Base-by-base conservation (phyloP, 2,797 vertebrate species). In the Esox lucius region DNA sequence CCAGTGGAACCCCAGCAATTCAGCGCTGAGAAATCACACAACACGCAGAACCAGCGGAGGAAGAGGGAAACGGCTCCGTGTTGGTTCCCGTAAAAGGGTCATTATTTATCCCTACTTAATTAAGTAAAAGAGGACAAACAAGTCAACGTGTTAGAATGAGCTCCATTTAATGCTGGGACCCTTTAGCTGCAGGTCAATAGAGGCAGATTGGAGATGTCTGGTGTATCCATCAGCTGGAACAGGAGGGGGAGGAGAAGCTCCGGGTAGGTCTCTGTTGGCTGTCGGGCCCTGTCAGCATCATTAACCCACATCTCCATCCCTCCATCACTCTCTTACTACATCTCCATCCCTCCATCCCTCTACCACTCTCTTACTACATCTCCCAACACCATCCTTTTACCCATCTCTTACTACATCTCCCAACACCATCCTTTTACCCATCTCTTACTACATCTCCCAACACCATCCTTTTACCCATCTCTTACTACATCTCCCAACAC, bases 71-170 rank as follows among this genome's bases (percentile, higher is more conserved):
- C 83, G 87, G 70, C 77, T 86, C 71, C 79, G 83, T 80, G 53
- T n/a, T 56, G 84, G 80, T 91, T 92, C 87, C 89, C 81, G 87
- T 89, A 90, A 90, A 71, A 77, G 80, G 65, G 81, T 84, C 90
- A 91, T 93, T 86, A 91, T 84, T 94, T 92, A 91, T 90, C 85
- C 76, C 68, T 68, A 86, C 84, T 91, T 91, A 93, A 94, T 94
- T 93, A 92, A 89, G 88, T 92, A 86, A 93, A 92, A 88, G 89
- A 90, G 86, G 87, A 91, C 89, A 89, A 94, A 91, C 91, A 91
- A 92, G 87, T 87, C 84, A 82, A 86, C 87, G 91, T 92, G 91
- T 94, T 92, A 93, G 92, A 88, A 84, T 77, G 81, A 90, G 88
- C 82, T 81, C 73, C 53, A 56, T 22, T 56, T 56, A 67, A 80